A percentile compares a stretch with the other conserved stretches of the same genome.
Evolutionary conservation across 2,888 invertebrate genomes (phyloP).

Genomic region (Ormyrus thymus): DNA sequence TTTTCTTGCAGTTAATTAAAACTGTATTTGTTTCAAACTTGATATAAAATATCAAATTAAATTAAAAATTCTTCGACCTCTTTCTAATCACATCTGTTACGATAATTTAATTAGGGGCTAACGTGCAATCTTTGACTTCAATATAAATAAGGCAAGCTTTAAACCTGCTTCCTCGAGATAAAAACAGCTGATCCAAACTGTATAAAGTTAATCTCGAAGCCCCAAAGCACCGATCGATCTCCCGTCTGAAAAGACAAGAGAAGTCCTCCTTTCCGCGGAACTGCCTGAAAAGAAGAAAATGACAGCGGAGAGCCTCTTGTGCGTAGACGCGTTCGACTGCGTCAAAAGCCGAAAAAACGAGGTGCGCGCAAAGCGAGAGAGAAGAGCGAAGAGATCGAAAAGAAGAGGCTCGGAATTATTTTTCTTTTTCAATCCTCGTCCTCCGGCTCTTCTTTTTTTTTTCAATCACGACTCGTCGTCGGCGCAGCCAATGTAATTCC

Average conservation of each 20-base stretch:
- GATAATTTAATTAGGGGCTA: no score
- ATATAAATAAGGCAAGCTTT: no score
- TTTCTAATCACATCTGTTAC: no score
- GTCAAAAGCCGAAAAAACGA: constrained; percentile 21
- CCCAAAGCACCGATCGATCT: not conserved
- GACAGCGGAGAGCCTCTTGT: no score
- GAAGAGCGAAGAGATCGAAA: constrained; percentile 27
- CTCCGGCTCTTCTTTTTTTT: constrained; percentile 57
- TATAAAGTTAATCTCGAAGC: no score
- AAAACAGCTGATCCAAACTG: no score
- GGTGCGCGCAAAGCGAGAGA: constrained; percentile 35
- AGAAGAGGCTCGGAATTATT: constrained; percentile 59
- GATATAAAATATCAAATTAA: no score
- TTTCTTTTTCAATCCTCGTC: constrained; percentile 55
- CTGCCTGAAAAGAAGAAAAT: not conserved
- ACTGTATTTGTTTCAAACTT: no score
- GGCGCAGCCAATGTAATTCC: constrained; percentile 65
- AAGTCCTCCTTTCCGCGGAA: not conserved
- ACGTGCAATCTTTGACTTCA: no score
- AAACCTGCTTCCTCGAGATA: no score
- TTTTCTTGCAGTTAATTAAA: no score
- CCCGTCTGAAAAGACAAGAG: not conserved
- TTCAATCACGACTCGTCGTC: constrained; percentile 65
- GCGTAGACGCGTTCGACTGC: not conserved
- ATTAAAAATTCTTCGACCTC: no score